A percentile compares a stretch with the other conserved stretches of the same genome.
phyloP scores from a whole-genome alignment of 2,888 invertebrate species.

The Tenthredo notha region DNA sequence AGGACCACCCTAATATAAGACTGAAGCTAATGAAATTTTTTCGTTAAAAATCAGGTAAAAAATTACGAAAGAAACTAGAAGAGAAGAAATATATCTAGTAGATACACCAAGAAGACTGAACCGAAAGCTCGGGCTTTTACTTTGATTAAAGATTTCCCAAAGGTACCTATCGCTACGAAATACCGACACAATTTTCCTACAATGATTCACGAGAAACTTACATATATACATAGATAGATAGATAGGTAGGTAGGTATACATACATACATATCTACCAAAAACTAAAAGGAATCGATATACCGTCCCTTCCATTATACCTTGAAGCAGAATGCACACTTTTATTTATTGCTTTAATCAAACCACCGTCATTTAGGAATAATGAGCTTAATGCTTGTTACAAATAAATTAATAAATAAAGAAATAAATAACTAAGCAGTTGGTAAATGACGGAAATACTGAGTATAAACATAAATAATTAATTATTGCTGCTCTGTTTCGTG shows the following conservation, averaged over 20 bases:
- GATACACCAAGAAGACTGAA: neutral
- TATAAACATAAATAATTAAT: neutral
- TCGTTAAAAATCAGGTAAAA: neutral
- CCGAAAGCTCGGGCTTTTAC: slow-evolving; percentile 34
- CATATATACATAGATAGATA: no score
- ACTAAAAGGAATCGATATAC: neutral
- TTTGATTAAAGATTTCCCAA: slow-evolving; percentile 50
- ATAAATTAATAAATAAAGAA: neutral
- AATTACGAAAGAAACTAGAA: neutral
- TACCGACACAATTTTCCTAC: slow-evolving; percentile 30
- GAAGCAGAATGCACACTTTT: neutral
- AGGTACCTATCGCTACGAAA: slow-evolving; percentile 11
- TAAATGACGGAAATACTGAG: neutral
- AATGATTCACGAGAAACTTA: slow-evolving; percentile 27
- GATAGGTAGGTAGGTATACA: no score
- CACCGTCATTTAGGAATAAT: no score
- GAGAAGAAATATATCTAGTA: neutral
- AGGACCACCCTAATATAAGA: neutral
- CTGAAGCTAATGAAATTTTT: slow-evolving; percentile 2
- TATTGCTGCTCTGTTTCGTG: neutral
- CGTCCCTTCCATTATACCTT: neutral
- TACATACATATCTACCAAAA: neutral
- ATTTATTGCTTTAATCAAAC: no score
- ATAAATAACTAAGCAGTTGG: neutral
- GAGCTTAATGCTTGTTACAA: neutral